Conservation (phyloP, 2,113 vertebrate species). For the Tupaia chinensis region DNA sequence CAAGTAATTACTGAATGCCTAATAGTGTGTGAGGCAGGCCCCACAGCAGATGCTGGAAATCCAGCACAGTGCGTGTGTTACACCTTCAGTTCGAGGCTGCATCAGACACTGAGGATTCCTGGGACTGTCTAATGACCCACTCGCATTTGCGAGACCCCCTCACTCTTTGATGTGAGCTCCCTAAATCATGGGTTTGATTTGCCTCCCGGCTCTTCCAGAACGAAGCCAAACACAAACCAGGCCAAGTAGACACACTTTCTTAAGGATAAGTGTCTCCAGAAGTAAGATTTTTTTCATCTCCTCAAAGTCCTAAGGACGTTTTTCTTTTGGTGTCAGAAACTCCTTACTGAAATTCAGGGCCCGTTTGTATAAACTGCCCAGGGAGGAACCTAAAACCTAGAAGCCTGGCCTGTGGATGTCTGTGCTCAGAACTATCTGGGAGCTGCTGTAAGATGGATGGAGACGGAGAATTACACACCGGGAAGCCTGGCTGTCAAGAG, state of each 20-base stretch:
- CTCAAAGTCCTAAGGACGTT: neutral
- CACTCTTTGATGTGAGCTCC: neutral
- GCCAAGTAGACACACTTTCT: neutral
- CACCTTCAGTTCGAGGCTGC: neutral
- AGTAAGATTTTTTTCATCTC: neutral
- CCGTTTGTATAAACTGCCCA: slow-evolving; percentile 4
- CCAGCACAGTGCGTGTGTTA: neutral
- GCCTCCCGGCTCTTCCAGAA: too few relatives aligned
- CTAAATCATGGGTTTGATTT: neutral
- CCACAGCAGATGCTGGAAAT: neutral
- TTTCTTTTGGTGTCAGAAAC: neutral
- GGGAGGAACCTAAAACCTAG: neutral
- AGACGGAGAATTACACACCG: slow-evolving; percentile 38
- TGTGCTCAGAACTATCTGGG: neutral
- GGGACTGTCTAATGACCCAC: neutral
- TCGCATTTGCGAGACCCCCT: neutral
- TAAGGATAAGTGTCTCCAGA: neutral
- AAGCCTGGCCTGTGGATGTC: slow-evolving; percentile 12
- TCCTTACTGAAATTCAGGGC: neutral
- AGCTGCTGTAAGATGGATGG: neutral
- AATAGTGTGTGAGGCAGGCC: neutral
- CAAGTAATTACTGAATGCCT: neutral
- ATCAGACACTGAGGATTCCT: neutral
- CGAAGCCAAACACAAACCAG: neutral
- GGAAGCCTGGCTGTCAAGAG: slow-evolving; percentile 71